Percentiles rank a stretch among this genome's conserved stretches.
Conservation (phyloP, 2,797 vertebrate species). For the Crenichthys baileyi region DNA sequence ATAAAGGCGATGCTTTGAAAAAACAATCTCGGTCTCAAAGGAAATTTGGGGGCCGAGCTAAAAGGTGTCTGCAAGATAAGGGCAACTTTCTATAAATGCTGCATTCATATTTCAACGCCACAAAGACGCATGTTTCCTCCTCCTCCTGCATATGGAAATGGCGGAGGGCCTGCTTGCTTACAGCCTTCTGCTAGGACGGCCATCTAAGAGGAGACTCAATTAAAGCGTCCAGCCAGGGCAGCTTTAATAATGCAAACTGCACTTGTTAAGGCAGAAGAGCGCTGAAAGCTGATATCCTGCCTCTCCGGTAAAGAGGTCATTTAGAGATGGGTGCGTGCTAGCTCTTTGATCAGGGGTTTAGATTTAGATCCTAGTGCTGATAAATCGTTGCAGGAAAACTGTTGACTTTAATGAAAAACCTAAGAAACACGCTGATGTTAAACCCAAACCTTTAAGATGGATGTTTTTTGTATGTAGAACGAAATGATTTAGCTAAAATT, state of each 20-base stretch:
- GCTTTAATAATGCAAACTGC: conserved; percentile 73
- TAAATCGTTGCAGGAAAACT: neutral
- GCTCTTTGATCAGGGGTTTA: conserved; percentile 1
- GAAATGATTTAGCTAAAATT: neutral
- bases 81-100: conserved; percentile 33
- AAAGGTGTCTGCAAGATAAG: neutral
- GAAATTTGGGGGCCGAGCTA: neutral
- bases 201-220: conserved; percentile 51
- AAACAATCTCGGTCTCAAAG: neutral
- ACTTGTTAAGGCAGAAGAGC: conserved; percentile 55
- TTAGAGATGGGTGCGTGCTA: conserved; percentile 24
- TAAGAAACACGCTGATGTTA: neutral
- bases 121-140: conserved; percentile 39
- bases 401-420: neutral
- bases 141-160: conserved; percentile 9
- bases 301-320: conserved; percentile 40
- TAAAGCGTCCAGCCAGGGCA: conserved; percentile 46
- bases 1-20: conserved; percentile 1
- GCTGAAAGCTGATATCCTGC: conserved; percentile 51
- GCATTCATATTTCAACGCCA: conserved; percentile 62
- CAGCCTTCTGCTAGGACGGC: conserved; percentile 45
- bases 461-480: neutral
- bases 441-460: neutral
- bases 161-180: conserved; percentile 39
- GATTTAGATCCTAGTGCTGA: neutral